phyloP scores from a whole-genome alignment of 2,113 vertebrate genomes.

The Erythrocebus patas region DNA sequence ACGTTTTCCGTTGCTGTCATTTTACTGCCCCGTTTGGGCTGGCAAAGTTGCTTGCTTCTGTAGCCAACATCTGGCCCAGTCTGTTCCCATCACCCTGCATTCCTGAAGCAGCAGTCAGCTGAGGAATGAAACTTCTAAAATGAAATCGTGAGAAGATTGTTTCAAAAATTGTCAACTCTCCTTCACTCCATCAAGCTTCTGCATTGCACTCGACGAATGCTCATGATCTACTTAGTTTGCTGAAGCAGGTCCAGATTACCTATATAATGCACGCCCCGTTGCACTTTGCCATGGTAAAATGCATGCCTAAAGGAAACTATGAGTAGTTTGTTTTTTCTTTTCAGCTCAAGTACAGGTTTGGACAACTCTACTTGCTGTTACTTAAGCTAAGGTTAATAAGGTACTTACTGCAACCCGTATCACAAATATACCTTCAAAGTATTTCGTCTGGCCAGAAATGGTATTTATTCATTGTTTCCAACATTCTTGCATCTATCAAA shows the following conservation, averaged over 20 bases:
- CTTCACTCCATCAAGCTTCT: slow-evolving; percentile 84
- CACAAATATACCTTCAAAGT: background rate
- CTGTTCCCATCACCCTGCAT: slow-evolving; percentile 50
- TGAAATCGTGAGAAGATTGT: slow-evolving; percentile 33
- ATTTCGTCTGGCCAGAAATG: slow-evolving; percentile 4
- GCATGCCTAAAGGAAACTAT: slow-evolving; percentile 83
- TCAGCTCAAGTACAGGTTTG: slow-evolving; percentile 84
- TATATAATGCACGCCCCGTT: slow-evolving; percentile 82
- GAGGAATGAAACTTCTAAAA: slow-evolving; percentile 75
- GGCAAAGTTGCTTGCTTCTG: slow-evolving; percentile 84
- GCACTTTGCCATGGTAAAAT: slow-evolving; percentile 82
- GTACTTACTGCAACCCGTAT: slow-evolving; percentile 10
- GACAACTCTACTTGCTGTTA: slow-evolving; percentile 73
- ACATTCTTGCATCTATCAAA: slow-evolving; percentile 38
- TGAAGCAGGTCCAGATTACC: slow-evolving; percentile 66
- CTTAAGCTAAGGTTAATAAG: slow-evolving; percentile 56
- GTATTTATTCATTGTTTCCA: slow-evolving; percentile 36
- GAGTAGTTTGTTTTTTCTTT: slow-evolving; percentile 83
- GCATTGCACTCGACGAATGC: slow-evolving; percentile 79
- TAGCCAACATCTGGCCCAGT: slow-evolving; percentile 60
- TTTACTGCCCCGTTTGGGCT: slow-evolving; percentile 80
- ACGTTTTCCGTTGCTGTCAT: slow-evolving; percentile 80
- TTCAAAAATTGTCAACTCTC: slow-evolving; percentile 53
- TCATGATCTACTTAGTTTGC: slow-evolving; percentile 70
- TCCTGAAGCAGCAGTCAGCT: slow-evolving; percentile 77